Conservation (phyloP, 23 tunicate species). For the Trididemnum nubilum region DNA sequence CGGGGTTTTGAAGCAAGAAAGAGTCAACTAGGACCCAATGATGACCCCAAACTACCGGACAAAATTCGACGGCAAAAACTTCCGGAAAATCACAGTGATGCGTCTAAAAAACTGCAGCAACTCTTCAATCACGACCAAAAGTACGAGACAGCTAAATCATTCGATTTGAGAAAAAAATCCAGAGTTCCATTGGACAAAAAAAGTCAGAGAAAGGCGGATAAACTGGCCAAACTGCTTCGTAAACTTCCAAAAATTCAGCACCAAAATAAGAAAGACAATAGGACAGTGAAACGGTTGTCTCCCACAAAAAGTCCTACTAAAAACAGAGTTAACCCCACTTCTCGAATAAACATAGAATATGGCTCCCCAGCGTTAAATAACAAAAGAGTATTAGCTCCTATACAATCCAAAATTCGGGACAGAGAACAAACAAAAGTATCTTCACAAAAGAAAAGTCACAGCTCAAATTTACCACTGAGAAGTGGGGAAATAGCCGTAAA, state of each 20-base stretch:
- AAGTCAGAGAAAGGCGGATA: neutral
- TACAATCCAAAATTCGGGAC: neutral
- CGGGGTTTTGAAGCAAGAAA: neutral
- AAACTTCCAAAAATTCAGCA: neutral
- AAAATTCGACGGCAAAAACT: neutral
- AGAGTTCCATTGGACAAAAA: neutral
- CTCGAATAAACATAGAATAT: neutral
- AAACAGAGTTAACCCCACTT: neutral
- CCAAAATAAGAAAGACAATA: neutral
- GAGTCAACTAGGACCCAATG: neutral
- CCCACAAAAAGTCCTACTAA: neutral
- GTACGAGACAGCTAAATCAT: too few species aligned
- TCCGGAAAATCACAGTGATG: neutral
- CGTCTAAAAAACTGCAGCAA: neutral
- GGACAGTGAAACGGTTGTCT: too few species aligned
- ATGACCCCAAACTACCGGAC: neutral
- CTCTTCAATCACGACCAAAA: neutral
- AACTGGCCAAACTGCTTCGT: neutral
- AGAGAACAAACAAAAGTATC: neutral
- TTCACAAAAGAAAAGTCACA: neutral
- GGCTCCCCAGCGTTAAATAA: neutral
- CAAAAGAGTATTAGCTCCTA: neutral
- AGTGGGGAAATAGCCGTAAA: neutral
- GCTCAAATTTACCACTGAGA: too few species aligned
- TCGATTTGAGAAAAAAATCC: neutral